Conservation (phyloP, 2,797 vertebrate species). For the Menidia menidia region DNA sequence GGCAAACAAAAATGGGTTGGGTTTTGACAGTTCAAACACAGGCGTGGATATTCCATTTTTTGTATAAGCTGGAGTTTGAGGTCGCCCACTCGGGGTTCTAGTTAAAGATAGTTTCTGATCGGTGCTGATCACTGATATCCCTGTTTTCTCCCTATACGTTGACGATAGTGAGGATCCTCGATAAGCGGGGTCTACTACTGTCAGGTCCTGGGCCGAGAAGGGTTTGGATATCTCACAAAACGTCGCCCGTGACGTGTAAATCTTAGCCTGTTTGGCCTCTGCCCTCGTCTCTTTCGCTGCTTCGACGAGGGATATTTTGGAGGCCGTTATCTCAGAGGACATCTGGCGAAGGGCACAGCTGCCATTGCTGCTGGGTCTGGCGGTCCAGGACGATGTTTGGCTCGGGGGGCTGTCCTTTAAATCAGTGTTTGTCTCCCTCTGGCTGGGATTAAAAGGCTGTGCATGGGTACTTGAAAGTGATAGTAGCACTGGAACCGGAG, state of each 20-base stretch:
- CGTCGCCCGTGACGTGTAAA: constrained; percentile 80
- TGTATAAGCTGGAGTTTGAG: constrained; percentile 63
- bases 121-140: constrained; percentile 33
- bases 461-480: constrained; percentile 64
- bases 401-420: constrained; percentile 42
- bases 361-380: constrained; percentile 46
- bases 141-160: constrained; percentile 43
- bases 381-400: constrained; percentile 36
- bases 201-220: constrained; percentile 67
- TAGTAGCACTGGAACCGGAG: constrained; percentile 59
- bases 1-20: constrained; percentile 71
- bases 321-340: constrained; percentile 52
- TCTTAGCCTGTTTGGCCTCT: constrained; percentile 57
- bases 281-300: constrained; percentile 42
- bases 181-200: constrained; percentile 38
- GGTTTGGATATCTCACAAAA: constrained; percentile 82
- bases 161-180: constrained; percentile 44
- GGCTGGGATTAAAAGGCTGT: constrained; percentile 60
- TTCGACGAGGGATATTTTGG: constrained; percentile 63
- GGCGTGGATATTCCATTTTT: constrained; percentile 62
- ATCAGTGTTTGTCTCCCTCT: constrained; percentile 62
- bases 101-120: constrained; percentile 46
- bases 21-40: constrained; percentile 76
- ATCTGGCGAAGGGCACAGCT: constrained; percentile 46
- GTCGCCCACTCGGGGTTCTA: constrained; percentile 56